Conservation (phyloP, 1,140 invertebrate genomes). For the Coenobita brevimanus region DNA sequence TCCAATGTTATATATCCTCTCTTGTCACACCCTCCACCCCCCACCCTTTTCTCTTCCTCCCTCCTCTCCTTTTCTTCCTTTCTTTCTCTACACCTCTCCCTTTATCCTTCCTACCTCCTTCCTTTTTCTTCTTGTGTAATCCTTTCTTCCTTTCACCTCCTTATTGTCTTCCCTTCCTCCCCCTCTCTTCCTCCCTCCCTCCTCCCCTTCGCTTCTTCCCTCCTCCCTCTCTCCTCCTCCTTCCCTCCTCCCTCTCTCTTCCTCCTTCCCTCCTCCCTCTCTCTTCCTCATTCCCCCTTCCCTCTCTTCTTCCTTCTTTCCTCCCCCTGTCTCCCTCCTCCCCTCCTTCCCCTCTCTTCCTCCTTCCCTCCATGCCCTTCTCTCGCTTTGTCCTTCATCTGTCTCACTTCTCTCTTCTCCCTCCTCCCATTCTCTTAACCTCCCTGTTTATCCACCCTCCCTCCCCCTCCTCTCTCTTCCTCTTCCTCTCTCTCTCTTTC, state of each 20-base stretch:
- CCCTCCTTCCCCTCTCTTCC: background rate
- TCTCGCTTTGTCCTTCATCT: background rate
- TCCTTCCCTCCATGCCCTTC: background rate
- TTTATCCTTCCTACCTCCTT: background rate
- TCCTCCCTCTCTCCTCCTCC: slow-evolving; percentile 4
- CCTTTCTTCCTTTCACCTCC: background rate
- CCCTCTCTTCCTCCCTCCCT: slow-evolving; percentile 4
- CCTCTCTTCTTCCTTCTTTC: background rate
- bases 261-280: slow-evolving; percentile 20
- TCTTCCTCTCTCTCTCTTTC: background rate
- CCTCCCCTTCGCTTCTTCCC: background rate
- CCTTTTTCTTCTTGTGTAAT: background rate
- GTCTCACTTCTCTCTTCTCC: background rate
- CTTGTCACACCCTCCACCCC: too few species aligned
- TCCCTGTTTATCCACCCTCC: background rate
- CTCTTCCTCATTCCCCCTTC: too few species aligned
- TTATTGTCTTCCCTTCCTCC: background rate
- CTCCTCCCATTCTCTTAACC: background rate
- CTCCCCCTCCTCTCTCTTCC: background rate
- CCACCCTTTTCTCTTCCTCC: too few species aligned
- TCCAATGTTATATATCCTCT: too few species aligned
- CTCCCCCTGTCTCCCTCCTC: background rate
- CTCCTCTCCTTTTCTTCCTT: background rate
- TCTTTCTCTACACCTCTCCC: background rate
- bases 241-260: background rate